phyloP scores from a whole-genome alignment of 2,888 invertebrate genomes.

The Campoplex capitator region DNA sequence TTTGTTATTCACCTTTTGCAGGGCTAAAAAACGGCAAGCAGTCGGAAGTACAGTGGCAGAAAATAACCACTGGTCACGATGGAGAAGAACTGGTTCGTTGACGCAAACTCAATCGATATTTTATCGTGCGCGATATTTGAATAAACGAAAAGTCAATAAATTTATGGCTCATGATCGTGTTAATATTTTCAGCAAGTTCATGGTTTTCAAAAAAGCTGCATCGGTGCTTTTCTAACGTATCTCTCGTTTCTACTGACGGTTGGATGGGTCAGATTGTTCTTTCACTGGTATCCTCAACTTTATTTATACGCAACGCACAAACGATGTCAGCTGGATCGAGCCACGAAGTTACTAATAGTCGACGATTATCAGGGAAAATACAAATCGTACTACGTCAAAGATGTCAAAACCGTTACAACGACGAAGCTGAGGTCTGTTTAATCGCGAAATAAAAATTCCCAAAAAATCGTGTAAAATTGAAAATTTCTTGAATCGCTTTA shows the following conservation, averaged over 20 bases:
- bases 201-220: conserved; percentile 85
- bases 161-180: background rate
- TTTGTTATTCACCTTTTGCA: conserved; percentile 59
- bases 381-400: conserved; percentile 85
- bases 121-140: background rate
- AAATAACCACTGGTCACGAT: conserved; percentile 86
- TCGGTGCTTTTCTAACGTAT: conserved; percentile 83
- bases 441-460: background rate
- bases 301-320: conserved; percentile 86
- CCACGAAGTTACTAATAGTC: conserved; percentile 86
- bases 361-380: conserved; percentile 86
- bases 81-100: conserved; percentile 86
- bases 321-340: conserved; percentile 84
- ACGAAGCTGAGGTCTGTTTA: conserved; percentile 78
- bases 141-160: background rate
- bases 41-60: conserved; percentile 78
- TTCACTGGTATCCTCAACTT: conserved; percentile 88
- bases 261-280: conserved; percentile 86
- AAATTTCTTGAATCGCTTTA: background rate
- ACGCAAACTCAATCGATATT: background rate
- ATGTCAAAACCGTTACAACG: conserved; percentile 82
- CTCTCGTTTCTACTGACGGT: conserved; percentile 85
- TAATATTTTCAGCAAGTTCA: conserved; percentile 84
- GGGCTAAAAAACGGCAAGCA: conserved; percentile 79
- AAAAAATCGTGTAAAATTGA: background rate